Base-by-base conservation (phyloP, 2,888 invertebrate species). In the Diloba caeruleocephala region DNA sequence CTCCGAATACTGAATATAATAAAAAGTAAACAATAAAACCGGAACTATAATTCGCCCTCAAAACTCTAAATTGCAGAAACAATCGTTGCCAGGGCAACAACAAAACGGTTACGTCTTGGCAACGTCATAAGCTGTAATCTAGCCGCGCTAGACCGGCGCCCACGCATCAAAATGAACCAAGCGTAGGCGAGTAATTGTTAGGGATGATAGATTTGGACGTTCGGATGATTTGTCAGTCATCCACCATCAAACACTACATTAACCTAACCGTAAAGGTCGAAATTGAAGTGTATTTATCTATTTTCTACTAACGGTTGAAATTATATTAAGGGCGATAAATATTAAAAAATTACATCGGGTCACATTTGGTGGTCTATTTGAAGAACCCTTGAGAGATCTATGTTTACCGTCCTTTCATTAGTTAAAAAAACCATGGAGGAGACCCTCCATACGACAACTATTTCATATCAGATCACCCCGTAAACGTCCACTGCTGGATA, bases 161-260 rank as follows among this genome's bases (percentile, higher is more conserved):
- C 51, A 71, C 74, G 71, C 67, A 58, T 8, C 25, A 46, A 38
- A 43, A 53, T 48, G 33, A 46, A 13, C 37, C 9, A 36, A 39
- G 46, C 49, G 70, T 71, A 32, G 74, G 70, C 53, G 69, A 19
- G 34, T 67, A 61, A 66, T 67, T 67, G 67, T 39, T 67, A 62
- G 61, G 67, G 61, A 61, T 67, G 67, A 67, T 53, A 62, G 46
- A 62, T 62, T 34, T 45, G 10, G 32, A 10, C 41, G 10, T 25
- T 38, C 34, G 6, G 38, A 59, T 51, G 66, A 52, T 53, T 43
- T 66, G 67, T 61, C 62, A 62, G 42, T 67, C 29, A 61, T 61
- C 45, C 33, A 60, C 54, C 45, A 67, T 67, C 55, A 50, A 38
- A 15, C n/a, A 67, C 25, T 39, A 43, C 28, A 53, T 43, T 66